Base-by-base conservation (phyloP, 2,888 invertebrate genomes). In the Sialis fuliginosa region DNA sequence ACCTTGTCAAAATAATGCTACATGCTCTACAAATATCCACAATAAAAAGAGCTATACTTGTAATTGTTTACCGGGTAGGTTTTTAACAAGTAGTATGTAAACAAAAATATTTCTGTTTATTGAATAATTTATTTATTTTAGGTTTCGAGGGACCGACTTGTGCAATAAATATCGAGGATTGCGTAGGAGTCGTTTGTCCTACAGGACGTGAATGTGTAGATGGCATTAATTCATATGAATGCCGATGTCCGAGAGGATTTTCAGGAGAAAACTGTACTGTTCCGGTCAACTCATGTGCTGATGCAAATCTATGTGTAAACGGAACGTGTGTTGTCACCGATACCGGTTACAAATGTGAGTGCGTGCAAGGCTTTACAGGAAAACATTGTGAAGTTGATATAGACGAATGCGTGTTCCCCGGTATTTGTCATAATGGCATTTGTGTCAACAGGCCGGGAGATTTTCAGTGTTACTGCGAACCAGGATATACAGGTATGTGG, bases 381-480 rank as follows among this genome's bases (percentile, higher is more conserved):
- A 64, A 61, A 62, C 53, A 60, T 41, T 77, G 77, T 56, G 68
- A 72, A 42, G 58, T 66, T 47, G 89, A 90, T 59, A 71, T 88
- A 10, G 77, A 90, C 59, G 90, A 90, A 62, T 87, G 87, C 61
- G 62, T 67, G 46, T 55, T 61, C 33, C 69, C 69, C 42, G 67
- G 67, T 40, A 69, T 67, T 41, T 90, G 90, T 61, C 81, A 82
- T 55, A 70, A 85, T 56, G 90, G 90, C 30, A 83, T 89, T 49
- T 91, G 90, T 62, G 68, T 84, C 33, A 90, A 90, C 60, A 74
- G 66, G 7, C 67, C 71, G 12, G 88, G 88, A 42, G 77, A 80
- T 49, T 90, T 80, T 65, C 79, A 83, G 57, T 92, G 92, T 62
- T 84, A 81, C 57, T 92, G 91, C 62, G 75, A 74, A 45, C 86